A percentile compares a stretch with the other conserved stretches of the same genome.
These are phyloP conservation scores for Leucophenga maculata DNA, from an alignment of 2,888 invertebrate genomes.

Conservation along the genomic window DNA sequence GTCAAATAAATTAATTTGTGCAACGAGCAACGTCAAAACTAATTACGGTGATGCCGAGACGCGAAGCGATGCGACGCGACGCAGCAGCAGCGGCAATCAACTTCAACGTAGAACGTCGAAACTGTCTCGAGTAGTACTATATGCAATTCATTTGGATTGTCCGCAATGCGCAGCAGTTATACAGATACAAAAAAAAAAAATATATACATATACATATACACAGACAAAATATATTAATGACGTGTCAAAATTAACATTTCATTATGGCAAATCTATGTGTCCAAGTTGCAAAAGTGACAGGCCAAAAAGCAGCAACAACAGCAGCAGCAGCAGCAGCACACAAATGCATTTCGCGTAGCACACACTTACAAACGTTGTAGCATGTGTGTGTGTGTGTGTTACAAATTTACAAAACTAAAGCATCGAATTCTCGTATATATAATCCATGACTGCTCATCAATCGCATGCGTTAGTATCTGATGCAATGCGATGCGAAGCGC, in stretches of 20 bases:
- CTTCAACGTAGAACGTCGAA: conserved; percentile 41
- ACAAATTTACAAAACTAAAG: conserved; percentile 3
- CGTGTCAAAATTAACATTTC: conserved; percentile 71
- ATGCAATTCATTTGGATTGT: neutral
- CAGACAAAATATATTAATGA: conserved; percentile 69
- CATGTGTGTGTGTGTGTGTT: neutral
- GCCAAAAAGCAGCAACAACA: conserved; percentile 18
- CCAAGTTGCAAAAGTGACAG: conserved; percentile 41
- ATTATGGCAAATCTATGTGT: conserved; percentile 50
- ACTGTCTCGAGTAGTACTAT: neutral
- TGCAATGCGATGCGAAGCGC: conserved; percentile 36
- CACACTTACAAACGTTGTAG: neutral
- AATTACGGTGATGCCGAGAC: conserved; percentile 60
- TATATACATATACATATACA: conserved; percentile 8
- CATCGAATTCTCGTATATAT: conserved; percentile 55
- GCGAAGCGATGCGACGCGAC: conserved; percentile 37
- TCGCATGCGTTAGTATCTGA: conserved; percentile 6
- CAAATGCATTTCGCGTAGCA: conserved; percentile 38
- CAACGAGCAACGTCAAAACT: conserved; percentile 70
- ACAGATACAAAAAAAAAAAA: too few relatives aligned
- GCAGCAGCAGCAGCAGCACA: neutral
- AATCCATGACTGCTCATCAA: conserved; percentile 26
- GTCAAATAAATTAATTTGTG: conserved; percentile 71
- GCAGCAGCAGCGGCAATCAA: conserved; percentile 47
- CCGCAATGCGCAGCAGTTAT: conserved; percentile 26